phyloP scores from a whole-genome alignment of 2,888 invertebrate genomes.

The Lamellibrachia columna region DNA sequence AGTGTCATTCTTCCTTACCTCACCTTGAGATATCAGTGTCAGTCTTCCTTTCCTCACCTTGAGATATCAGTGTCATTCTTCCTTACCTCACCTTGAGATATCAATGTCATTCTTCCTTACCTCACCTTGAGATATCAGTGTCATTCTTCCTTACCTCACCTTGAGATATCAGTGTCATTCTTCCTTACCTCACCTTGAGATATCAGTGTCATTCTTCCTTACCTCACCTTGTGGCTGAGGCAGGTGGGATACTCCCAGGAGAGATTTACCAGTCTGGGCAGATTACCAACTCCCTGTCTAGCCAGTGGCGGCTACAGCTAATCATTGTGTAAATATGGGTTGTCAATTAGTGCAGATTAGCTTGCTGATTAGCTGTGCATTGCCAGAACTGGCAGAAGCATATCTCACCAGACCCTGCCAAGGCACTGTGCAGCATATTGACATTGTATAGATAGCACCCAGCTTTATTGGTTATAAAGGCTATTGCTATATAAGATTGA shows the following conservation, averaged over 20 bases:
- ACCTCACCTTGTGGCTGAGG: neutral
- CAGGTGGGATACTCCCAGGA: neutral
- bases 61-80: neutral
- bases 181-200: too few species aligned
- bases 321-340: neutral
- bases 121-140: too few species aligned
- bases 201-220: neutral
- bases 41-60: too few species aligned
- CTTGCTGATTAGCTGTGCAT: neutral
- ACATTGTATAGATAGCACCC: neutral
- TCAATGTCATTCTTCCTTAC: neutral
- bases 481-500: neutral
- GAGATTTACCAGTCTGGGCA: neutral
- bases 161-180: too few species aligned
- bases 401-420: neutral
- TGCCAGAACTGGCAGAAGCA: neutral
- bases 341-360: neutral
- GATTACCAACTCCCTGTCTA: neutral
- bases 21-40: too few species aligned
- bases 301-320: neutral
- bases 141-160: too few species aligned
- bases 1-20: too few species aligned
- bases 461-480: neutral
- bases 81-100: neutral
- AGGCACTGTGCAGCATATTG: neutral